Percentiles rank a stretch among this genome's conserved stretches.
phyloP scores from a whole-genome alignment of 2,888 invertebrate genomes.

The Chymomyza amoena region DNA sequence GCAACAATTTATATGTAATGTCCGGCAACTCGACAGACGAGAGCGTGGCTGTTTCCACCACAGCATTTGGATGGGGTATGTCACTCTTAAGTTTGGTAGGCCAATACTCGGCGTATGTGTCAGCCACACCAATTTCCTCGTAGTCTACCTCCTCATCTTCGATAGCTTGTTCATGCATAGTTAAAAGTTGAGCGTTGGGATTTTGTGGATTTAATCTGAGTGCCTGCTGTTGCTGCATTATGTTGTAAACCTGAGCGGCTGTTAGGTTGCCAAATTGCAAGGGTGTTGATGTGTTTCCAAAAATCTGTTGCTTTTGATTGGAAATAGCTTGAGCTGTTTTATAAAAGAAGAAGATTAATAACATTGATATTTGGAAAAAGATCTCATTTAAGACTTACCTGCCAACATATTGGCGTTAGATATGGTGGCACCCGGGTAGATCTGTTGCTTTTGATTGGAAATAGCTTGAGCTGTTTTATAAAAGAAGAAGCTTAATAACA shows the following conservation, averaged over 20 bases:
- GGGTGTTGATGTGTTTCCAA: neutral
- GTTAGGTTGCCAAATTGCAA: conserved; percentile 6
- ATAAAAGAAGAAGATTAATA: too few species aligned
- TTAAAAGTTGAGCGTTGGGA: neutral
- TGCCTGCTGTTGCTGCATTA: conserved; percentile 9
- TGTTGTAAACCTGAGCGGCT: conserved; percentile 13
- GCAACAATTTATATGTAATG: conserved; percentile 89
- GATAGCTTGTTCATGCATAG: conserved; percentile 12
- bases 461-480: too few species aligned
- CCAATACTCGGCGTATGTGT: conserved; percentile 99
- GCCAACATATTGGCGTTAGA: too few species aligned
- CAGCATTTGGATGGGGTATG: conserved; percentile 97
- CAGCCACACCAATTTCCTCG: conserved; percentile 97
- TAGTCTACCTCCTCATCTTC: conserved; percentile 91
- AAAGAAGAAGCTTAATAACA: too few species aligned
- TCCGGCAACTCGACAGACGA: conserved; percentile 97
- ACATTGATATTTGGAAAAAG: too few species aligned
- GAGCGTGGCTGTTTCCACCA: conserved; percentile 98
- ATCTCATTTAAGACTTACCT: too few species aligned
- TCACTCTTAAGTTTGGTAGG: conserved; percentile 96
- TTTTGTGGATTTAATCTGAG: neutral
- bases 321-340: too few species aligned
- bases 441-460: too few species aligned
- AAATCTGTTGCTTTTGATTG: too few species aligned
- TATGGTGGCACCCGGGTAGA: too few species aligned